phyloP scores from a whole-genome alignment of 2,888 invertebrate species.

The Holacanthella duospinosa region DNA sequence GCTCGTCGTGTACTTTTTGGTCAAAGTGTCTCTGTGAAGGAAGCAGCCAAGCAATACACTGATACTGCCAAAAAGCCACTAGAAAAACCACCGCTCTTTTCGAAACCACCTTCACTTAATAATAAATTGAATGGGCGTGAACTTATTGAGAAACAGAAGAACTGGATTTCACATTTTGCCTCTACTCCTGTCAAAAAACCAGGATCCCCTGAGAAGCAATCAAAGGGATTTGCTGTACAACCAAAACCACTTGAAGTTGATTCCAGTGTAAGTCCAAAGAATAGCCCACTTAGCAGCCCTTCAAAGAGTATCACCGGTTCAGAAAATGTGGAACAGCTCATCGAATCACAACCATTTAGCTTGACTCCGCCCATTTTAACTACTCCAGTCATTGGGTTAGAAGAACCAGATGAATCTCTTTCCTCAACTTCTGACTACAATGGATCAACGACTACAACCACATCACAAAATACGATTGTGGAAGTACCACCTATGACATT shows the following conservation, averaged over 20 bases:
- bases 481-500: too few relatives aligned
- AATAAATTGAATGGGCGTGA: conserved; percentile 54
- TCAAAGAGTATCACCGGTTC: conserved; percentile 2
- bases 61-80: conserved; percentile 13
- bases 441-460: conserved; percentile 3
- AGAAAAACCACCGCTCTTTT: conserved; percentile 19
- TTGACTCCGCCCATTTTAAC: not conserved
- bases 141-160: conserved; percentile 77
- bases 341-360: not conserved
- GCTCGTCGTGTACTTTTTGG: not conserved
- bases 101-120: conserved; percentile 40
- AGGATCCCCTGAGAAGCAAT: conserved; percentile 41
- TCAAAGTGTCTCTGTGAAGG: conserved; percentile 9
- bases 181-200: conserved; percentile 54
- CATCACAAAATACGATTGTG: not conserved
- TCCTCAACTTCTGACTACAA: conserved; percentile 1
- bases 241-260: conserved; percentile 23
- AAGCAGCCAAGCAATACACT: conserved; percentile 11
- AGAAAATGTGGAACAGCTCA: not conserved
- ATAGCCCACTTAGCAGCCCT: conserved; percentile 17
- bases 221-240: conserved; percentile 31
- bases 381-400: not conserved
- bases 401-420: not conserved
- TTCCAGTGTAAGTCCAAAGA: conserved; percentile 14
- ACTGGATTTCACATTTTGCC: conserved; percentile 84